Conservation (phyloP, 1,140 invertebrate genomes). For the Muscidifurax raptorellus region DNA sequence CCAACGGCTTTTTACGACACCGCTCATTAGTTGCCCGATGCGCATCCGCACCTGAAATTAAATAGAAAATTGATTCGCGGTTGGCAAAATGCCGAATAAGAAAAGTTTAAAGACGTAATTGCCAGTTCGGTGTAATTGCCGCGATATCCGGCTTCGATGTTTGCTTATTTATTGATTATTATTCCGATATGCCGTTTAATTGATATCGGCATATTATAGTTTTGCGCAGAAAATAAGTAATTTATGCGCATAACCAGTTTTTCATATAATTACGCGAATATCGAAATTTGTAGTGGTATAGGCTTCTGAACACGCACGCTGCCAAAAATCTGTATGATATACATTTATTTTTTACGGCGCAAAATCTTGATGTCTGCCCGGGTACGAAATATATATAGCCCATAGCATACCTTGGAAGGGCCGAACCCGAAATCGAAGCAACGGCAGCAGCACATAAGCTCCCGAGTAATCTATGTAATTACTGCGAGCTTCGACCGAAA, state of each 20-base stretch:
- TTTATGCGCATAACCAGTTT: too few relatives aligned
- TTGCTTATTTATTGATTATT: not conserved
- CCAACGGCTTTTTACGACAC: slow-evolving; percentile 41
- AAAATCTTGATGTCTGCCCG: too few relatives aligned
- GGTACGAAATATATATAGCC: not conserved
- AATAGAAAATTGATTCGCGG: slow-evolving; percentile 41
- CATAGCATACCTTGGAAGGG: too few relatives aligned
- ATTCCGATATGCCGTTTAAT: not conserved
- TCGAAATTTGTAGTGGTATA: too few relatives aligned
- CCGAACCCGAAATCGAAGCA: not conserved
- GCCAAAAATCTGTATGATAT: slow-evolving; percentile 8
- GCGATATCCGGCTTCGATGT: not conserved
- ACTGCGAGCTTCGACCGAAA: not conserved
- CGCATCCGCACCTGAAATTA: slow-evolving; percentile 45
- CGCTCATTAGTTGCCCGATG: slow-evolving; percentile 47
- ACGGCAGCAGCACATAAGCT: not conserved
- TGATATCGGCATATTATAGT: not conserved
- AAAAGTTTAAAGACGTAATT: slow-evolving; percentile 43
- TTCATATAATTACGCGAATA: too few relatives aligned
- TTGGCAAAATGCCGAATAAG: slow-evolving; percentile 3
- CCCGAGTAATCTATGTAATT: slow-evolving; percentile 37
- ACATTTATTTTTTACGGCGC: slow-evolving; percentile 35
- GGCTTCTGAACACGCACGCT: too few relatives aligned
- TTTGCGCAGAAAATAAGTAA: not conserved
- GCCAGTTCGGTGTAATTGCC: not conserved